Evolutionary conservation across 2,797 vertebrate genomes (phyloP).

Genomic region (Pseudochaenichthys georgianus): DNA sequence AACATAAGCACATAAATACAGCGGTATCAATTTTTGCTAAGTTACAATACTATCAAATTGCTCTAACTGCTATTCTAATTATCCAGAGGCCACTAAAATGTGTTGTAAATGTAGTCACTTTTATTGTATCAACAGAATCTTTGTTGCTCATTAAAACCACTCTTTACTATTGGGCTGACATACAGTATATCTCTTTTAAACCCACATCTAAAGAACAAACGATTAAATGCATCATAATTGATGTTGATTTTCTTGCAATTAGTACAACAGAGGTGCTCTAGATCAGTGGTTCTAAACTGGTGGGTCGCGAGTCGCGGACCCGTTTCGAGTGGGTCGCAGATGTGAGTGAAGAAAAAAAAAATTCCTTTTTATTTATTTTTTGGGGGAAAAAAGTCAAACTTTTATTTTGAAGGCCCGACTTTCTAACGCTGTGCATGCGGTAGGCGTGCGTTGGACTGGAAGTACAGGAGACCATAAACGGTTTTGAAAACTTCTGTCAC

Average conservation of each 20-base stretch:
- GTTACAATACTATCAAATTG: slow-evolving; percentile 18
- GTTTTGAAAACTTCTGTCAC: too few relatives aligned
- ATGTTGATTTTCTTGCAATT: background rate
- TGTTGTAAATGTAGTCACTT: background rate
- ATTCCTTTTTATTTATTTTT: too few relatives aligned
- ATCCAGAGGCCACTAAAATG: slow-evolving; percentile 4
- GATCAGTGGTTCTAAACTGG: background rate
- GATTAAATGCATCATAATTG: background rate
- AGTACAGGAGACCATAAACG: too few relatives aligned
- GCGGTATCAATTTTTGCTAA: slow-evolving; percentile 17
- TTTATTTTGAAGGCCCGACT: too few relatives aligned
- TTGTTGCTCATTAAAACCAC: background rate
- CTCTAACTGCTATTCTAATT: slow-evolving; percentile 9
- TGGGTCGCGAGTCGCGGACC: too few relatives aligned
- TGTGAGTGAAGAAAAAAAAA: too few relatives aligned
- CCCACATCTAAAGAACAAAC: background rate
- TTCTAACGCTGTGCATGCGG: too few relatives aligned
- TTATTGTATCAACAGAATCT: background rate
- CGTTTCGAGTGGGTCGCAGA: too few relatives aligned
- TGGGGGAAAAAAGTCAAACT: too few relatives aligned
- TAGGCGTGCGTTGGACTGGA: too few relatives aligned
- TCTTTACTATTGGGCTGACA: background rate
- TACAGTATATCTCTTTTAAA: slow-evolving; percentile 1
- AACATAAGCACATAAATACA: slow-evolving; percentile 36
- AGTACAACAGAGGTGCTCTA: background rate